Conservation (phyloP, 2,113 vertebrate genomes). For the Myocastor coypus region DNA sequence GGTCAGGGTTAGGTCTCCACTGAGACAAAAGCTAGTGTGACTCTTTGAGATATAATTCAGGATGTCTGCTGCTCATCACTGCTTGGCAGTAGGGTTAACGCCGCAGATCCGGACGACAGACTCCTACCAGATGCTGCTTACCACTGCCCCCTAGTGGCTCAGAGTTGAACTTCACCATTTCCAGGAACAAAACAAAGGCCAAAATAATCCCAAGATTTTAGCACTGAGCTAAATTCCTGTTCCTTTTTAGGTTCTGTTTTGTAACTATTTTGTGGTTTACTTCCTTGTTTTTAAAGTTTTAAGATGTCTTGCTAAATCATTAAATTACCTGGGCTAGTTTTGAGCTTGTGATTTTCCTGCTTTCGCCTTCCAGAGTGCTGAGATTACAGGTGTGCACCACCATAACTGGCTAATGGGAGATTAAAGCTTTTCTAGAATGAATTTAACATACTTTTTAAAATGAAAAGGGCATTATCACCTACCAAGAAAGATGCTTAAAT, state of each 20-base stretch:
- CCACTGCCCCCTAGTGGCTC: not conserved
- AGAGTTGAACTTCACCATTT: not conserved
- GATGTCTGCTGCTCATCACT: not conserved
- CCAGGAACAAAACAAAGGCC: not conserved
- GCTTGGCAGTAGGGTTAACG: not conserved
- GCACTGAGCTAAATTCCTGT: not conserved
- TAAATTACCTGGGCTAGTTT: not conserved
- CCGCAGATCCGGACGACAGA: no score
- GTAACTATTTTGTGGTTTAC: not conserved
- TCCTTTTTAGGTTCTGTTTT: not conserved
- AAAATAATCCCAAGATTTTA: not conserved
- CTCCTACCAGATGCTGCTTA: accelerated
- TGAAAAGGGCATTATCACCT: not conserved
- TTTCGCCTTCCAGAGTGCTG: not conserved
- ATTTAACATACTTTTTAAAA: not conserved
- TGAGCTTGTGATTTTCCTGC: not conserved
- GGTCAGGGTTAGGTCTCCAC: not conserved
- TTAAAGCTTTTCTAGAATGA: not conserved
- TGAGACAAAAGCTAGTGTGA: not conserved
- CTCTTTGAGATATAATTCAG: not conserved
- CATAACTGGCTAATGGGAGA: not conserved
- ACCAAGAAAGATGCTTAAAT: not conserved
- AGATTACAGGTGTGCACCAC: not conserved
- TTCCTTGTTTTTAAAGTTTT: not conserved
- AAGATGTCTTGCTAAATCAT: not conserved